Conservation (phyloP, 2,797 vertebrate species). For the Phataginus tricuspis region DNA sequence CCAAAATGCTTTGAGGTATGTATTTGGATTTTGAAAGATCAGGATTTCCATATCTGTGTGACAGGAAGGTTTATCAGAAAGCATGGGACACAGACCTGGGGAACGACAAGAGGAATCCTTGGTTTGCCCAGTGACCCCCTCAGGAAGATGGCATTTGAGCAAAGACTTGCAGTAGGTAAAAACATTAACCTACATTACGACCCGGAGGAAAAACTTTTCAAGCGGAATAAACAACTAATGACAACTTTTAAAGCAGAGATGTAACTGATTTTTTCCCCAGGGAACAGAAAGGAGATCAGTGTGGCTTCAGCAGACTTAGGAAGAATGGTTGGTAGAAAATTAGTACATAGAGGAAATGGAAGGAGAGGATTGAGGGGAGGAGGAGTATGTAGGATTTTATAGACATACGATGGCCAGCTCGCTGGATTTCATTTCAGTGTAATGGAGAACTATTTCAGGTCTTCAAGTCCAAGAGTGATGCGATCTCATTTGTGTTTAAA, state of each 20-base stretch:
- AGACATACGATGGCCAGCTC: not conserved
- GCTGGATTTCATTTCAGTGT: not conserved
- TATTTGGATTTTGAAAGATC: not conserved
- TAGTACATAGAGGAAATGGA: not conserved
- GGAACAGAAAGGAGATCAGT: not conserved
- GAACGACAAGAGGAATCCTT: not conserved
- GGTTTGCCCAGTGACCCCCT: not conserved
- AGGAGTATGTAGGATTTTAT: rapidly evolving
- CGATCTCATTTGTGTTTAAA: not conserved
- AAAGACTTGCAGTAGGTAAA: not conserved
- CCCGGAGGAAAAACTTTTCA: not conserved
- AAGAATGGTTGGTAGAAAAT: not conserved
- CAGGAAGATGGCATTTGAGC: not conserved
- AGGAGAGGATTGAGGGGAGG: rapidly evolving
- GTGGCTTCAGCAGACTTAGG: not conserved
- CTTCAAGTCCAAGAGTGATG: not conserved
- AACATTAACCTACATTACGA: not conserved
- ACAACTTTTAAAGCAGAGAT: not conserved
- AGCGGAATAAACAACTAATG: not conserved
- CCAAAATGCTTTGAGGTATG: not conserved
- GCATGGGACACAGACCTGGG: no score
- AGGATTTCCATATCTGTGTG: not conserved
- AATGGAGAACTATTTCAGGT: rapidly evolving
- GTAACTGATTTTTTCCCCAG: not conserved
- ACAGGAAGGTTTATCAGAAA: not conserved